Conservation (phyloP, 1,140 invertebrate species). For the Hermetia illucens region DNA sequence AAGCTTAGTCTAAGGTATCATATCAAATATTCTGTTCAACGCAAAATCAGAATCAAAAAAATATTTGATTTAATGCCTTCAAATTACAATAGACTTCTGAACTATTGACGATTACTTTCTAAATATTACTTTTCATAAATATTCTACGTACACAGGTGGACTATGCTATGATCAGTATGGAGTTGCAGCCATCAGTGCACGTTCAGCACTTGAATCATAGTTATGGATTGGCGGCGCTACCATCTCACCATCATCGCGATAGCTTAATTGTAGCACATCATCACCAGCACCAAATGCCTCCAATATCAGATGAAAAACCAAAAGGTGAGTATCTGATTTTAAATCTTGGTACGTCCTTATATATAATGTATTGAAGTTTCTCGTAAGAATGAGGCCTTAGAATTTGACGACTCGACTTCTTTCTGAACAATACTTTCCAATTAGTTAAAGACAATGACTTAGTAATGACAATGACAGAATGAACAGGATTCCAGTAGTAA, state of each 20-base stretch:
- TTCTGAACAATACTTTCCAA: too few relatives aligned
- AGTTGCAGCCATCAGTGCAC: slow-evolving; percentile 20
- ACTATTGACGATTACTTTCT: too few relatives aligned
- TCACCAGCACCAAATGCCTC: slow-evolving; percentile 16
- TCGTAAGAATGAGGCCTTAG: slow-evolving; percentile 10
- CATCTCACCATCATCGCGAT: slow-evolving; percentile 8
- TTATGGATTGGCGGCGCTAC: slow-evolving; percentile 16
- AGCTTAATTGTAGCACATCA: slow-evolving; percentile 5
- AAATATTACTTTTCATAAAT: background rate
- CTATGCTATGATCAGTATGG: slow-evolving; percentile 24
- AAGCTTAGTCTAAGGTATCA: background rate
- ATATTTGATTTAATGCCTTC: too few relatives aligned
- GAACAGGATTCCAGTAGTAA: too few relatives aligned
- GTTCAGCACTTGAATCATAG: slow-evolving; percentile 12
- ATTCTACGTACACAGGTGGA: slow-evolving; percentile 11
- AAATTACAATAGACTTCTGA: too few relatives aligned
- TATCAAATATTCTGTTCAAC: background rate
- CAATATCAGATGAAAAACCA: slow-evolving; percentile 16
- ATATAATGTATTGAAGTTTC: background rate
- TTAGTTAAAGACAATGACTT: too few relatives aligned
- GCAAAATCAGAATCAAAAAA: background rate
- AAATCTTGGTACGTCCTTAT: background rate
- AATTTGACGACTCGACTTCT: too few relatives aligned
- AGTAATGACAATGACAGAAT: too few relatives aligned
- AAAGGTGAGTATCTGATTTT: slow-evolving; percentile 14